Evolutionary conservation across 2,113 vertebrate species (phyloP).

Genomic region (Hoplias malabaricus): DNA sequence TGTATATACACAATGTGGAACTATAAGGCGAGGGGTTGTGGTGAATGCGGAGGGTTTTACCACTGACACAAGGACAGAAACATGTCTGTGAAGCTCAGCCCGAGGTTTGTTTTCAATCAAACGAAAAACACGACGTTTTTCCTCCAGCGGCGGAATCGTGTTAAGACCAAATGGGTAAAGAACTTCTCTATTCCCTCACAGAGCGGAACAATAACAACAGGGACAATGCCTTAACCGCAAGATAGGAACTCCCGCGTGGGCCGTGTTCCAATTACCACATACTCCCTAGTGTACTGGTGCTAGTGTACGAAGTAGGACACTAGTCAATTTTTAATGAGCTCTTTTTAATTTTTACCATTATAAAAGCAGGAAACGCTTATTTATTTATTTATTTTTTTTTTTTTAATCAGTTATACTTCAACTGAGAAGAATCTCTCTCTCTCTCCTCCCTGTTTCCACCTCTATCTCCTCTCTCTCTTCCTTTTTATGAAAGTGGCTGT

Average conservation of each 20-base stretch:
- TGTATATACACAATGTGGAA: not conserved
- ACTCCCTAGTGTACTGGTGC: not conserved
- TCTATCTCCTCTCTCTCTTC: too few relatives aligned
- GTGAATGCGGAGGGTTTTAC: conserved; percentile 27
- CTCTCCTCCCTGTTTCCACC: too few relatives aligned
- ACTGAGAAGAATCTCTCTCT: too few relatives aligned
- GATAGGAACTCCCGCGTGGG: not conserved
- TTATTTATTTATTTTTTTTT: too few relatives aligned
- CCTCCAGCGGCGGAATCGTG: conserved; percentile 66
- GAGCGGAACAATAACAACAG: not conserved
- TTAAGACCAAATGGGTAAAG: conserved; percentile 92
- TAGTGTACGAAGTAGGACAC: not conserved
- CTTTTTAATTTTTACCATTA: too few relatives aligned
- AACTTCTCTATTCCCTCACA: not conserved
- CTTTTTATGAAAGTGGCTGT: too few relatives aligned
- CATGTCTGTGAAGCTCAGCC: conserved; percentile 68
- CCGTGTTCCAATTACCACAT: not conserved
- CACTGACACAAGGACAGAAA: conserved; percentile 12
- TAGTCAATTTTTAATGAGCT: not conserved
- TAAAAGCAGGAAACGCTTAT: too few relatives aligned
- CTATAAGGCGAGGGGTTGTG: not conserved
- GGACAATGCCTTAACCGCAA: not conserved
- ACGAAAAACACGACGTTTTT: conserved; percentile 49
- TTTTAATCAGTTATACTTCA: too few relatives aligned
- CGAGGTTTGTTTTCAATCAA: conserved; percentile 58